Percentiles rank a stretch among this genome's conserved stretches.
phyloP scores from a whole-genome alignment of 2,888 invertebrate species.

The Drosophila siamana region DNA sequence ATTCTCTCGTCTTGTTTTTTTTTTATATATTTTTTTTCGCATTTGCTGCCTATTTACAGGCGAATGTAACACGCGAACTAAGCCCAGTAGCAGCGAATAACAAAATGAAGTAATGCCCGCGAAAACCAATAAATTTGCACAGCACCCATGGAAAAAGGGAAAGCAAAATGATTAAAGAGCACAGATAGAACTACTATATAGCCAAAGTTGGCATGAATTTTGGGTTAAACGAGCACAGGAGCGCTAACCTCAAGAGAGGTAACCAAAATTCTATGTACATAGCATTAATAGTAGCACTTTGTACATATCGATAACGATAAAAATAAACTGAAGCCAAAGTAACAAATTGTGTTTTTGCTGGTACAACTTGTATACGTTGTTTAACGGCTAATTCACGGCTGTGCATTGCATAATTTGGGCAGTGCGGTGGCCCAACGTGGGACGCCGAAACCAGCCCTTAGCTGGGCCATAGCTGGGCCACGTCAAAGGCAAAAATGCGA shows the following conservation, averaged over 20 bases:
- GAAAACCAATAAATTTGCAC: slow-evolving; percentile 72
- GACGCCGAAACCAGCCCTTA: slow-evolving; percentile 11
- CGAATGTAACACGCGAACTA: slow-evolving; percentile 72
- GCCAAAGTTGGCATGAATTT: slow-evolving; percentile 24
- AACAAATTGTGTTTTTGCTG: background rate
- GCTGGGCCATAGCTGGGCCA: slow-evolving; percentile 9
- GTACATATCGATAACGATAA: background rate
- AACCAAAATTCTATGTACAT: slow-evolving; percentile 3
- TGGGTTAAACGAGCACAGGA: slow-evolving; percentile 9
- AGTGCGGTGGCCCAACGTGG: slow-evolving; percentile 21
- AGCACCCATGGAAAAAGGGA: slow-evolving; percentile 44
- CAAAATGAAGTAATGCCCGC: slow-evolving; percentile 56
- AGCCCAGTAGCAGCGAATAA: slow-evolving; percentile 44
- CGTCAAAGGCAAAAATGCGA: slow-evolving; percentile 48
- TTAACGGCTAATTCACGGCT: background rate
- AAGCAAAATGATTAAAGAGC: slow-evolving; percentile 46
- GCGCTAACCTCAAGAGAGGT: background rate
- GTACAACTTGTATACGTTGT: background rate
- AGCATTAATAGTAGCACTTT: background rate
- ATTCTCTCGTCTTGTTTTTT: slow-evolving; percentile 35
- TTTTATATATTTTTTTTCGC: slow-evolving; percentile 18
- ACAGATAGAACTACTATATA: slow-evolving; percentile 36
- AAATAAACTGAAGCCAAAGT: background rate
- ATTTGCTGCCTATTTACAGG: slow-evolving; percentile 68
- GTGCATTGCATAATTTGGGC: background rate